A percentile compares a stretch with the other conserved stretches of the same genome.
Conservation (phyloP, 2,888 invertebrate species). For the Boloria euphrosyne region DNA sequence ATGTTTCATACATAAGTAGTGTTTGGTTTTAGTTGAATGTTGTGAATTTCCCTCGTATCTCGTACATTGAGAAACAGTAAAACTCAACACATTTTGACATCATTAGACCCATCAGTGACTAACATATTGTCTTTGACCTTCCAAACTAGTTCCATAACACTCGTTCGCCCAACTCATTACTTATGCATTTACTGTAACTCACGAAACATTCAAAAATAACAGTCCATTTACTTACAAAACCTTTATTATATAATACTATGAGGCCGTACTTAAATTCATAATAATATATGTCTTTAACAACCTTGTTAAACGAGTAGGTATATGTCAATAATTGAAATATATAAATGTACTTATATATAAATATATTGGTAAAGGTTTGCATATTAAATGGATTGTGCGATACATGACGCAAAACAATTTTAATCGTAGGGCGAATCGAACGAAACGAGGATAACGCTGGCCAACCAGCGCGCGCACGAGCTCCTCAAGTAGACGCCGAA, state of each 20-base stretch:
- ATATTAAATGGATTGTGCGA: conserved; percentile 46
- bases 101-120: conserved; percentile 51
- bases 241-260: conserved; percentile 9
- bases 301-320: no score
- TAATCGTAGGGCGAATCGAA: conserved; percentile 88
- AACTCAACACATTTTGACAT: conserved; percentile 51
- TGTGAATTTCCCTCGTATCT: conserved; percentile 54
- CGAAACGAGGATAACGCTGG: conserved; percentile 97
- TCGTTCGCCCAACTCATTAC: conserved; percentile 56
- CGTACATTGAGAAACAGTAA: conserved; percentile 51
- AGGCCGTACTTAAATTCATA: no score
- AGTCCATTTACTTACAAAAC: conserved; percentile 29
- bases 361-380: conserved; percentile 28
- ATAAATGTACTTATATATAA: neutral
- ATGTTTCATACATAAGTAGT: conserved; percentile 61
- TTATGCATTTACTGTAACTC: conserved; percentile 54
- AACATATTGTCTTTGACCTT: conserved; percentile 52
- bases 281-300: no score
- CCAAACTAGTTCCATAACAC: conserved; percentile 64
- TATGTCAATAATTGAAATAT: neutral
- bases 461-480: conserved; percentile 98
- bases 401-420: conserved; percentile 61
- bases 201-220: conserved; percentile 29
- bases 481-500: conserved; percentile 91
- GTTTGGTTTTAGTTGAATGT: conserved; percentile 62